phyloP scores from a whole-genome alignment of 2,888 invertebrate genomes.

The Pyrrhia umbra region DNA sequence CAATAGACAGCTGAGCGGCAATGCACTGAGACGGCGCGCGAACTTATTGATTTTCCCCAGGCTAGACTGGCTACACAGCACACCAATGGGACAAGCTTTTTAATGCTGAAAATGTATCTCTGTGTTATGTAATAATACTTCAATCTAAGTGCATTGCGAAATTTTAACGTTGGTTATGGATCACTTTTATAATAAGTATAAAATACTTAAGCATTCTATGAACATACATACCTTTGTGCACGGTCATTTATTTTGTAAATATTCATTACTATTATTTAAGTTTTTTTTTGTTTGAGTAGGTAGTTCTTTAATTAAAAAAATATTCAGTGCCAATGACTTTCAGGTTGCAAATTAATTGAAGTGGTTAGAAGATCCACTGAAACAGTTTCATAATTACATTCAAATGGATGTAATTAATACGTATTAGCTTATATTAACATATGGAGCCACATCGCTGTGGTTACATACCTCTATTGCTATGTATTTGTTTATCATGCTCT shows the following conservation, averaged over 20 bases:
- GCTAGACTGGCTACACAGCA: conserved; percentile 30
- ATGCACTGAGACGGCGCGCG: conserved; percentile 82
- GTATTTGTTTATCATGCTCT: conserved; percentile 18
- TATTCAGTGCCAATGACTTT: conserved; percentile 29
- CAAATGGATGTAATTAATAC: conserved; percentile 35
- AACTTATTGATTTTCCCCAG: conserved; percentile 82
- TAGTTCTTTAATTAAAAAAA: neutral
- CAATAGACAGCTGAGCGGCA: conserved; percentile 83
- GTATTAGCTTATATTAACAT: conserved; percentile 44
- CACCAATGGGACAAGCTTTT: conserved; percentile 23
- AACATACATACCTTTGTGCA: neutral
- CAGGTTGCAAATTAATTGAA: conserved; percentile 30
- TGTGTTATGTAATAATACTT: conserved; percentile 55
- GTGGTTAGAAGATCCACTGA: conserved; percentile 28
- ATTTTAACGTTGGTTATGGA: conserved; percentile 1
- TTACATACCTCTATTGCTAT: neutral
- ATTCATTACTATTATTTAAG: neutral
- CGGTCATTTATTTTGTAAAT: neutral
- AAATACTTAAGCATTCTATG: neutral
- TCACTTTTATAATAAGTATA: neutral
- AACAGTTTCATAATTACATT: conserved; percentile 37
- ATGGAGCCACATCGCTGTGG: conserved; percentile 11
- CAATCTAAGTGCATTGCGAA: conserved; percentile 46
- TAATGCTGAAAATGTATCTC: conserved; percentile 33
- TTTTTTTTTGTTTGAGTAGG: too few species aligned